phyloP scores from a whole-genome alignment of 2,888 invertebrate species.

The Apamea sordens region DNA sequence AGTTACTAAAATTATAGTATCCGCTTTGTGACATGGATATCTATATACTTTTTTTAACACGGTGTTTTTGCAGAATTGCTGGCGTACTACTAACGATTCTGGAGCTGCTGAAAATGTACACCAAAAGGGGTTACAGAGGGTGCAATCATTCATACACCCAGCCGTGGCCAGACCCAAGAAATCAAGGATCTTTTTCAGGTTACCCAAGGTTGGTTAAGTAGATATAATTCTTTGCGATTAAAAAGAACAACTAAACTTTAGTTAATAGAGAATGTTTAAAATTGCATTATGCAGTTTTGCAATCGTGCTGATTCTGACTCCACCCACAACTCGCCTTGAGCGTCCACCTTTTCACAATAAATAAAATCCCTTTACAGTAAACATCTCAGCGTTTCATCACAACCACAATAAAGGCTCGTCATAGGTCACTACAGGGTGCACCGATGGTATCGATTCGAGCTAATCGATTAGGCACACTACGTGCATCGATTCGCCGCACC shows the following conservation, averaged over 20 bases:
- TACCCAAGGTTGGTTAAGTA: neutral
- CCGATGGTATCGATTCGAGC: constrained; percentile 60
- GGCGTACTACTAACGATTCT: neutral
- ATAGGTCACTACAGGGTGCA: constrained; percentile 67
- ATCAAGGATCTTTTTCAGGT: neutral
- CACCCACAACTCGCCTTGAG: constrained; percentile 34
- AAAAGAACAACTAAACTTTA: neutral
- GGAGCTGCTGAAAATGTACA: neutral
- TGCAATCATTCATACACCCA: neutral
- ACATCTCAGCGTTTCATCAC: constrained; percentile 54
- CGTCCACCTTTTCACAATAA: constrained; percentile 23
- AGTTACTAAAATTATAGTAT: constrained; percentile 11
- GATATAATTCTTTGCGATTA: neutral
- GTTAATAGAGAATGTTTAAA: neutral
- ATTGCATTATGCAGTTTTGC: neutral
- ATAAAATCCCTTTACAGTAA: constrained; percentile 27
- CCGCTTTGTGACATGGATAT: neutral
- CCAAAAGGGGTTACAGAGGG: neutral
- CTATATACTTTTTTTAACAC: neutral
- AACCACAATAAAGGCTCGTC: constrained; percentile 50
- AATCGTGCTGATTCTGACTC: constrained; percentile 10
- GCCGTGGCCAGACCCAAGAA: neutral
- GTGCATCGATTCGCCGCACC: constrained; percentile 64
- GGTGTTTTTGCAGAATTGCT: neutral
- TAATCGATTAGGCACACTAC: constrained; percentile 69